Evolutionary conservation across 64 coral and sea anemone genomes (phyloP), one percentile per base, ranked within the genome.

Genomic region (Dendronephthya gigantea): DNA sequence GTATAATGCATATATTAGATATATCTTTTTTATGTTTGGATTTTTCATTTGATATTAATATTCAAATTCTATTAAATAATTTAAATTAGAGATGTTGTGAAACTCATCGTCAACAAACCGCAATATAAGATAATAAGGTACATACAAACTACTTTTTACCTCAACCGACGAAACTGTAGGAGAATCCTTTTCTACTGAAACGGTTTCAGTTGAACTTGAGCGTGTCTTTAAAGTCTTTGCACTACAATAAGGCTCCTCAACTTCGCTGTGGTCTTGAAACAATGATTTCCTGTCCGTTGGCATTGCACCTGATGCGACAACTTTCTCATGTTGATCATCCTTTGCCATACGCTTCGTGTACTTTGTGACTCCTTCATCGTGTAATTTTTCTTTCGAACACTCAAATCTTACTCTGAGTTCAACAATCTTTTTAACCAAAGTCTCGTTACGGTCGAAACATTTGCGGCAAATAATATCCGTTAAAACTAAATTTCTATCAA

Each of bases 401-500:
- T 8, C 27, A 39, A 79, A 79, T 79, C 72, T 79, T 79, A 35
- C 72, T 79, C 72, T 79, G 4, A 79, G 30, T 34, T 29, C 13
- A 12, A 33, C 5, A 29, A 79, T 39, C 36, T 79, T 79, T 33
- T 79, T 8, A 29, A 79, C 72, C 36, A 79, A 39, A 36, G 72
- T 79, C 2, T 29, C 28, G 36, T 79, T 79, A 17, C 72, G 72
- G 15, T 79, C 32, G 11, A 33, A 79, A 79, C 72, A 79, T 9
- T 34, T 79, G 36, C 72, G 72, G 29, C 72, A 79, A 79, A 79
- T 79, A 13, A 79, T 79, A 1, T 79, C 72, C 15, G 72, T 79
- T 29, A 79, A 39, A 79, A 79, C 30, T 12, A 19, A 9, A 8
- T 15, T 2, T 34, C 17, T 19, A 29, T 79, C 72, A 0, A 79